Evolutionary conservation across 2,888 invertebrate genomes (phyloP).

Genomic region (Eumacrocentrus americanus): DNA sequence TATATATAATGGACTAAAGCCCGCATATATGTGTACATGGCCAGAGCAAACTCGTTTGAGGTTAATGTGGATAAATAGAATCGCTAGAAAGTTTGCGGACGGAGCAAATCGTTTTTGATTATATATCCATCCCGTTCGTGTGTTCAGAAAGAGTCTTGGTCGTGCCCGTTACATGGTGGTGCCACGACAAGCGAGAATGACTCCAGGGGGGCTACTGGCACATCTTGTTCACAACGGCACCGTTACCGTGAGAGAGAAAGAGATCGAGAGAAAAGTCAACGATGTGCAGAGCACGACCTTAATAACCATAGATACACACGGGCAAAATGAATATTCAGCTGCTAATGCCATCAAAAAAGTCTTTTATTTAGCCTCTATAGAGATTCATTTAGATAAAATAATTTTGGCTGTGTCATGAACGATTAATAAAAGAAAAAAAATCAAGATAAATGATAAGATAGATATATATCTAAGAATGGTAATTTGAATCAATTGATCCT

Average conservation of each 20-base stretch:
- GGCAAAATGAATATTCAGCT: neutral
- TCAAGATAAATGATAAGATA: no score
- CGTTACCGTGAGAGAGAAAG: conserved; percentile 11
- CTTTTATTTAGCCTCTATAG: no score
- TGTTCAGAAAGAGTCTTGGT: neutral
- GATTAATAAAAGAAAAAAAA: no score
- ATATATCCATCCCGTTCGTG: neutral
- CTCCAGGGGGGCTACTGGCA: conserved; percentile 6
- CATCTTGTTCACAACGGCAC: conserved; percentile 15
- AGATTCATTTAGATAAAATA: no score
- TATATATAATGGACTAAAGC: no score
- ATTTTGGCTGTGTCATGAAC: no score
- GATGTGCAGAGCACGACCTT: conserved; percentile 21
- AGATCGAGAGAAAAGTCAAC: conserved; percentile 23
- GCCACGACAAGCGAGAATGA: conserved; percentile 8
- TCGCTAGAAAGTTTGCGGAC: conserved; percentile 25
- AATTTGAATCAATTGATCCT: conserved; percentile 3
- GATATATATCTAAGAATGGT: neutral
- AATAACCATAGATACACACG: conserved; percentile 3
- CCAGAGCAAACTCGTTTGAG: neutral
- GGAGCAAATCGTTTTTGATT: conserved; percentile 12
- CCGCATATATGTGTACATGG: conserved; percentile 2
- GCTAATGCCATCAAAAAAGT: no score
- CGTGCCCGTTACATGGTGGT: neutral
- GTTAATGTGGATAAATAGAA: conserved; percentile 12